Percentiles rank a stretch among this genome's conserved stretches.
These are phyloP conservation scores for Leuciscus idus DNA, from an alignment of 2,113 vertebrate species.

Conservation along the genomic window DNA sequence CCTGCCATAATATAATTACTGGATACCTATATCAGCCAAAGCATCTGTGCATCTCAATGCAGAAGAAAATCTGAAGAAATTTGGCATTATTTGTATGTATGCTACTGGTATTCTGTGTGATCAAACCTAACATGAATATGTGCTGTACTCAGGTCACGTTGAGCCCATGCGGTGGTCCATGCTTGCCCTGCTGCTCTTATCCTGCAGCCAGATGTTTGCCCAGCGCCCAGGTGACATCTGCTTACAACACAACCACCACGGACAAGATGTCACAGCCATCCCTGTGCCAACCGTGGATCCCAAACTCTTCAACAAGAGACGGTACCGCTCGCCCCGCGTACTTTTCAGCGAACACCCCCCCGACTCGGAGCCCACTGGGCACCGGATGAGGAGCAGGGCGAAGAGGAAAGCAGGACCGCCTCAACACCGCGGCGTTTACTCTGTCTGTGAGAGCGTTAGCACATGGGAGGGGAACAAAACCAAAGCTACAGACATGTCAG, in stretches of 20 bases:
- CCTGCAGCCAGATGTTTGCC: slow-evolving; percentile 87
- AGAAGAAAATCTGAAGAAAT: background rate
- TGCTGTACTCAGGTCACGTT: slow-evolving; percentile 62
- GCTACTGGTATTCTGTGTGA: background rate
- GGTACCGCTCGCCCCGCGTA: slow-evolving; percentile 87
- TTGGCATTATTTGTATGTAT: background rate
- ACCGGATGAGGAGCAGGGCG: slow-evolving; percentile 74
- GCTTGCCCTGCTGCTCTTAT: slow-evolving; percentile 91
- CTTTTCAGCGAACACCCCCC: slow-evolving; percentile 90
- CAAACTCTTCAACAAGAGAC: slow-evolving; percentile 85
- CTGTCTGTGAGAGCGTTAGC: slow-evolving; percentile 94
- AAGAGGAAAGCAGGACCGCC: slow-evolving; percentile 79
- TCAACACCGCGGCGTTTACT: slow-evolving; percentile 90
- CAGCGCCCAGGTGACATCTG: slow-evolving; percentile 80
- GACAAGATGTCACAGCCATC: slow-evolving; percentile 58
- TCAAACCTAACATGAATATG: background rate
- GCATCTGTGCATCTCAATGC: background rate
- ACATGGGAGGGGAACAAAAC: slow-evolving; percentile 96
- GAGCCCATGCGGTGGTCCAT: slow-evolving; percentile 93
- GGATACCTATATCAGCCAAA: background rate
- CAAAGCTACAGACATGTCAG: slow-evolving; percentile 93
- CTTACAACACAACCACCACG: slow-evolving; percentile 66
- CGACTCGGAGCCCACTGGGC: slow-evolving; percentile 71
- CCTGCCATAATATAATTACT: background rate
- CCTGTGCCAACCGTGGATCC: slow-evolving; percentile 86